Evolutionary conservation across 2,113 vertebrate species (phyloP), one percentile per base, ranked within the genome.

Genomic region (Quiscalus mexicanus): DNA sequence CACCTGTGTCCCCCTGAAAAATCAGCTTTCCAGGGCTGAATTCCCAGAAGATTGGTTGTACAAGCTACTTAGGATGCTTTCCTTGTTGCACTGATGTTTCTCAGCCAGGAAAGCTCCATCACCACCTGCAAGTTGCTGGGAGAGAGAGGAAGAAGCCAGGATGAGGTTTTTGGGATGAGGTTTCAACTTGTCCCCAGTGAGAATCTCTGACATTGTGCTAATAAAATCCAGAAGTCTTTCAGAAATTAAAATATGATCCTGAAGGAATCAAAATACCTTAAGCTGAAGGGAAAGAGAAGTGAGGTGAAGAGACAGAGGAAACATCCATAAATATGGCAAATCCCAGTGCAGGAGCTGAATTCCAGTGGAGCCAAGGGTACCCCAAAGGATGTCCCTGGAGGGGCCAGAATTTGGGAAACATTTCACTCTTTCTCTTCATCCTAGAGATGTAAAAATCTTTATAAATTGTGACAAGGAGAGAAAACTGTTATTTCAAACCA

Each of bases 361-460:
- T 74, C 56, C 33, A 13, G 0, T 28, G 64, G 30, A 70, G 16
- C 24, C 42, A 44, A 52, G 37, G 10, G 4, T 19, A 47, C 10
- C 27, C 17, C 0, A 3, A 75, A 14, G 14, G 10, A 4, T 30
- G 8, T 0, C 18, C 30, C 14, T 42, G 42, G 31, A 23, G 33
- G 4, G 13, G 3, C 16, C 3, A 44, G 56, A 67, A 10, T 35
- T 37, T 2, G 5, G n/a, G 47, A 45, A 63, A 0, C 1, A 0
- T 30, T 73, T 7, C 9, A 11, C 9, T 22, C 6, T 70, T 65
- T 47, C 39, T 23, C 68, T 58, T n/a, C 35, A 17, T 35, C 35
- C 27, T 31, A 21, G 52, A 87, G 15, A 30, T 5, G 5, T 8
- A 41, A 78, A 67, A 9, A 18, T 12, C 23, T 69, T 76, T 35